Evolutionary conservation across 2,797 vertebrate species (phyloP).

Genomic region (Trachurus trachurus): DNA sequence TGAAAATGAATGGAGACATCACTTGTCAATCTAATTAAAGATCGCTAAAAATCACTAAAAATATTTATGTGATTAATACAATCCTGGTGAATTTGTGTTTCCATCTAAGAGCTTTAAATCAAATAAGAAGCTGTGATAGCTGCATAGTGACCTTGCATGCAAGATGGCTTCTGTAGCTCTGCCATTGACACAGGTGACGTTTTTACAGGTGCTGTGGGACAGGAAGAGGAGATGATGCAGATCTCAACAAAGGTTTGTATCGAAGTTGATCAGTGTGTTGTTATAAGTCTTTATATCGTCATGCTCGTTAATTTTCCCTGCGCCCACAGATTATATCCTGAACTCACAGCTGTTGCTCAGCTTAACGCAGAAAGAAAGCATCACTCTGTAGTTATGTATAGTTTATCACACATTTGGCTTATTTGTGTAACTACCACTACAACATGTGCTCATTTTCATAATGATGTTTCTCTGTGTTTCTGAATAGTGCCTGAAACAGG

Average conservation of each 20-base stretch:
- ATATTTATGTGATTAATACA: too few species aligned
- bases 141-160: too few species aligned
- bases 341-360: constrained; percentile 1
- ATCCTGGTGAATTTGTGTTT: too few species aligned
- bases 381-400: background rate
- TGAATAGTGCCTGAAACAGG: background rate
- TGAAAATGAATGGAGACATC: too few species aligned
- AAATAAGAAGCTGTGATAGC: too few species aligned
- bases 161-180: background rate
- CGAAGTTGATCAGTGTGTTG: background rate
- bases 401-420: constrained; percentile 5
- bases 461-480: constrained; percentile 14
- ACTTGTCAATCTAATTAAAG: too few species aligned
- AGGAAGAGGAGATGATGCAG: background rate
- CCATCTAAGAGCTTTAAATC: too few species aligned
- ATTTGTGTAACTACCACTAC: constrained; percentile 8
- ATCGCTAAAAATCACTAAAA: too few species aligned
- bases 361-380: background rate
- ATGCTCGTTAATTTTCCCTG: background rate
- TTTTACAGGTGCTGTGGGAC: constrained; percentile 5
- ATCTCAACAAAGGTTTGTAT: constrained; percentile 14
- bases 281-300: background rate
- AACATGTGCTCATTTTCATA: constrained; percentile 29
- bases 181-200: constrained; percentile 14
- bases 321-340: background rate